Percentiles rank a stretch among this genome's conserved stretches.
These are phyloP conservation scores for Arctocebus calabarensis DNA, from an alignment of 2,797 vertebrate species.

Conservation along the genomic window DNA sequence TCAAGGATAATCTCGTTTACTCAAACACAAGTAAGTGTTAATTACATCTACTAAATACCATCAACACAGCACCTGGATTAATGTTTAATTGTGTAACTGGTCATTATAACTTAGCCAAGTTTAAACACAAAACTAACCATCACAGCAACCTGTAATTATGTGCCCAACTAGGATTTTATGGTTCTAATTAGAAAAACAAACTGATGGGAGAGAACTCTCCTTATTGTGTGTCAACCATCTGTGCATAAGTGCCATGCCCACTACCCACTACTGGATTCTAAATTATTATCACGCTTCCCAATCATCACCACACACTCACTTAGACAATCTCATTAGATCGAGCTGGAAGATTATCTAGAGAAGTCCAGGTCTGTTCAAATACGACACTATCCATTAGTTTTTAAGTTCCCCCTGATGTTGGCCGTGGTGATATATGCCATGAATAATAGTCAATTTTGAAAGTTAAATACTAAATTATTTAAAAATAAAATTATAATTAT, in stretches of 20 bases:
- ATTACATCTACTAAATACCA: neutral
- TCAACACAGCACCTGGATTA: neutral
- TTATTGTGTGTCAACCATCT: neutral
- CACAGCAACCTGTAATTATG: neutral
- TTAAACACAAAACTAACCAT: neutral
- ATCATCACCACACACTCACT: neutral
- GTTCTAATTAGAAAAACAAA: conserved; percentile 20
- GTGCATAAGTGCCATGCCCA: neutral
- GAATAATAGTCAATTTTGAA: neutral
- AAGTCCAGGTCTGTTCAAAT: neutral
- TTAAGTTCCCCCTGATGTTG: neutral
- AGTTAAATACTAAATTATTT: neutral
- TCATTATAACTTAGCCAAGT: neutral
- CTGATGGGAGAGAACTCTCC: neutral
- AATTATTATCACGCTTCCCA: neutral
- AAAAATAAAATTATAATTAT: neutral
- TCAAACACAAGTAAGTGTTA: neutral
- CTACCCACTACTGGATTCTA: neutral
- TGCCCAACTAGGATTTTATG: neutral
- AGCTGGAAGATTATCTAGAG: neutral
- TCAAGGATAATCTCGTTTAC: neutral
- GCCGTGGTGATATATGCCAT: neutral
- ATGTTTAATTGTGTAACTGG: neutral
- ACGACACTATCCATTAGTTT: neutral
- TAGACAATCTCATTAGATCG: neutral